phyloP scores from a whole-genome alignment of 2,888 invertebrate genomes.

The Poecilus cupreus region DNA sequence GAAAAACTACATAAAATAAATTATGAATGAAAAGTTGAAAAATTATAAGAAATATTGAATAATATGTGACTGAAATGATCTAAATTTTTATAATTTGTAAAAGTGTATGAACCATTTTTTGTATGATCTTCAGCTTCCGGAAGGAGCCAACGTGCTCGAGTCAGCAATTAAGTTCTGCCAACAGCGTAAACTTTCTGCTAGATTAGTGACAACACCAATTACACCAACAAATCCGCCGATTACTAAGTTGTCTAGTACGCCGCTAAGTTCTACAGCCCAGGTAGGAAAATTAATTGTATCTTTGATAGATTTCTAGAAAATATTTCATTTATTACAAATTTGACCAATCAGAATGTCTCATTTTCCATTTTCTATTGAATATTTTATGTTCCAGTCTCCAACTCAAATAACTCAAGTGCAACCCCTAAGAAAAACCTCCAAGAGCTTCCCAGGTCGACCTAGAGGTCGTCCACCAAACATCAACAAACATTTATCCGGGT shows the following conservation, averaged over 20 bases:
- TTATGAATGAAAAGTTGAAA: too few relatives aligned
- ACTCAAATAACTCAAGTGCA: slow-evolving; percentile 60
- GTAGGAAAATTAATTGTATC: slow-evolving; percentile 59
- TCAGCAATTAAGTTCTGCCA: slow-evolving; percentile 83
- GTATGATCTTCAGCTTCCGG: slow-evolving; percentile 73
- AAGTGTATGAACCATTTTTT: too few relatives aligned
- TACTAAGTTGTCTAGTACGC: slow-evolving; percentile 60
- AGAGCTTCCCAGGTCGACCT: slow-evolving; percentile 70
- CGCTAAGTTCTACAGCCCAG: slow-evolving; percentile 63
- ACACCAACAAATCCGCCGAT: slow-evolving; percentile 45
- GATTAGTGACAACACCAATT: slow-evolving; percentile 73
- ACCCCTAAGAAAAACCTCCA: slow-evolving; percentile 64
- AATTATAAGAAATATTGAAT: too few relatives aligned
- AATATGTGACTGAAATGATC: too few relatives aligned
- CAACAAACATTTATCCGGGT: slow-evolving; percentile 66
- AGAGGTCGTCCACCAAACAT: slow-evolving; percentile 75
- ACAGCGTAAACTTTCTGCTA: slow-evolving; percentile 77
- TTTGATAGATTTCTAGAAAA: slow-evolving; percentile 60
- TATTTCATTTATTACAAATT: too few relatives aligned
- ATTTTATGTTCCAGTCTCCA: slow-evolving; percentile 58
- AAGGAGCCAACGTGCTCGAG: slow-evolving; percentile 79
- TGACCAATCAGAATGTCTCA: too few relatives aligned
- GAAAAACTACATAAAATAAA: too few relatives aligned
- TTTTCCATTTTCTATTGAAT: too few relatives aligned
- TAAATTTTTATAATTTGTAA: too few relatives aligned